phyloP scores from a whole-genome alignment of 2,113 vertebrate species.

The Cyphomyrus plagiostoma region DNA sequence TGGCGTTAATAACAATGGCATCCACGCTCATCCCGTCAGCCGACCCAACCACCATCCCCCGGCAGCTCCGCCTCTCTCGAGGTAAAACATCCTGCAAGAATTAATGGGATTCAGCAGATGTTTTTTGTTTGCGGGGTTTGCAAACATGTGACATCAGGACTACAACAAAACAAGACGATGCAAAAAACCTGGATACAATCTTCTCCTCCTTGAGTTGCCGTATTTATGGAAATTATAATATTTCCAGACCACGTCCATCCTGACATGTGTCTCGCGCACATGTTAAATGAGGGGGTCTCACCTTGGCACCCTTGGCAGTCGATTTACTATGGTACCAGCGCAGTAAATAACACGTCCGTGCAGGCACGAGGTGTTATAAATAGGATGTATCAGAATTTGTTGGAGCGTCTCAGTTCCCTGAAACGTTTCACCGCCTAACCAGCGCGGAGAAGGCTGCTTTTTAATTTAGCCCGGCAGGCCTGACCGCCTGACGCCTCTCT shows the following conservation, averaged over 20 bases:
- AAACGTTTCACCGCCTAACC: conserved; percentile 66
- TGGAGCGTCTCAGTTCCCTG: conserved; percentile 64
- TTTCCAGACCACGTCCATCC: conserved; percentile 46
- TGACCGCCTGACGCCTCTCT: conserved; percentile 86
- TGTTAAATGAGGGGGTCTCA: conserved; percentile 56
- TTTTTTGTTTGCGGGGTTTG: conserved; percentile 55
- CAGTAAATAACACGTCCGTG: conserved; percentile 59
- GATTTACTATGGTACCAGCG: conserved; percentile 36
- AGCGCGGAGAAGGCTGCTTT: conserved; percentile 68
- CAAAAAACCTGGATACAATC: conserved; percentile 18
- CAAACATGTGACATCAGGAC: conserved; percentile 46
- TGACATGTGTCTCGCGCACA: conserved; percentile 48
- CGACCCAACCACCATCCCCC: background rate
- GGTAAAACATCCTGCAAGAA: conserved; percentile 51
- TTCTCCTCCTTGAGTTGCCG: conserved; percentile 27
- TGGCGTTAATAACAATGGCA: conserved; percentile 63
- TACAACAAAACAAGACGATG: conserved; percentile 48
- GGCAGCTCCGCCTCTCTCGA: conserved; percentile 41
- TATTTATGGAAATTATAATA: conserved; percentile 58
- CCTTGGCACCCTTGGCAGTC: conserved; percentile 38
- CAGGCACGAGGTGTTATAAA: conserved; percentile 81
- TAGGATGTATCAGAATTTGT: conserved; percentile 75
- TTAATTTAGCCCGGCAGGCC: conserved; percentile 76
- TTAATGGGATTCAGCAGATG: conserved; percentile 57
- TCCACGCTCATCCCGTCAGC: conserved; percentile 34